Base-by-base conservation (phyloP, 2,113 vertebrate species). In the Paramisgurnus dabryanus region DNA sequence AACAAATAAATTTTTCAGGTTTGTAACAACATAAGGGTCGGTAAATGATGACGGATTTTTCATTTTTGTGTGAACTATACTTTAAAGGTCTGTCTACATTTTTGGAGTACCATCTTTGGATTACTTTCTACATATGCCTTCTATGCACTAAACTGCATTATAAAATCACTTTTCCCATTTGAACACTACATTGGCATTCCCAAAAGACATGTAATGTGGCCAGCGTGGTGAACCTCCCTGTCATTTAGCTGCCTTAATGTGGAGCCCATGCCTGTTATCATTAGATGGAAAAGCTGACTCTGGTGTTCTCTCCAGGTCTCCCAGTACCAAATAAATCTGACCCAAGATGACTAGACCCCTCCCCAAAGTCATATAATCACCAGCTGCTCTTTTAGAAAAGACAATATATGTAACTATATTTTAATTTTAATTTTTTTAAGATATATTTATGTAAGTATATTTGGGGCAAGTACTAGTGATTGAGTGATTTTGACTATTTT, bases 231-330 rank as follows among this genome's bases (percentile, higher is more conserved):
- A 78, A 82, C 45, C 85, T 65, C 70, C 41, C 82, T 75, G 81
- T 77, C 53, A 84, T 87, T 86, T 82, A 76, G 87, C 67, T 81
- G 73, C 58, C 3, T 6, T 81, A 64, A 45, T 17, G 55, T 50
- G 40, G 65, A 77, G 67, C 41, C 47, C 78, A 81, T 60, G 57
- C 81, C 53, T 67, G 22, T 22, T 81, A 80, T 78, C 58, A 80
- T 71, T 83, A 78, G 83, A 88, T 84, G 89, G 90, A 93, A 92
- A 92, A 87, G 85, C 84, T 88, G 87, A 91, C 80, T 87, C 50
- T n/a, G 60, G 68, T 64, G 68, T 78, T 84, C 67, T 78, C 49
- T 40, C 55, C 73, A 43, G 58, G 65, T 66, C 67, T 76, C 68
- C 78, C 76, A 58, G 84, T 67, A 57, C 71, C 27, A 53, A 67